phyloP scores from a whole-genome alignment of 2,888 invertebrate genomes.

The Trichogramma evanescens region DNA sequence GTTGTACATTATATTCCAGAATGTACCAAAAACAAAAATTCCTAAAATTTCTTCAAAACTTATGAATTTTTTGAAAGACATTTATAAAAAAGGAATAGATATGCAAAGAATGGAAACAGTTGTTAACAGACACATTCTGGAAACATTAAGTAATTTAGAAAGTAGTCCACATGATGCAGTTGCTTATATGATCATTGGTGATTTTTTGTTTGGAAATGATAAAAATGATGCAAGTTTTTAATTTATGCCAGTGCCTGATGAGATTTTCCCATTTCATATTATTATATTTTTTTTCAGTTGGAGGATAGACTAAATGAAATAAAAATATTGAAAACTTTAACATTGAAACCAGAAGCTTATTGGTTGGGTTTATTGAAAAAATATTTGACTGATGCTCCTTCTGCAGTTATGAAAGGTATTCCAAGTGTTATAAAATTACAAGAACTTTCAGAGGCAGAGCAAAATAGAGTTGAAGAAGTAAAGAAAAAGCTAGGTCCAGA shows the following conservation, averaged over 20 bases:
- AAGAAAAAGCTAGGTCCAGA: conserved; percentile 57
- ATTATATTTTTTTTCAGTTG: conserved; percentile 49
- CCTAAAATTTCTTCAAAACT: conserved; percentile 57
- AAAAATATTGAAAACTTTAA: conserved; percentile 55
- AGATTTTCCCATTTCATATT: not conserved
- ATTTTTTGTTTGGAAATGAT: conserved; percentile 73
- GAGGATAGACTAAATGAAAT: conserved; percentile 64
- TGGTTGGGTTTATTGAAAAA: conserved; percentile 66
- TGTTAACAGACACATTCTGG: conserved; percentile 63
- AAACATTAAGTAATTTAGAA: conserved; percentile 66
- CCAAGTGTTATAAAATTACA: conserved; percentile 61
- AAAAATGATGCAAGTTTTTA: conserved; percentile 61
- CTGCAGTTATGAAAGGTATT: conserved; percentile 58
- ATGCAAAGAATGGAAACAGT: conserved; percentile 69
- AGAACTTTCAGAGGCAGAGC: conserved; percentile 67
- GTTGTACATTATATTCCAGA: conserved; percentile 65
- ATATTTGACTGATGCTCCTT: conserved; percentile 60
- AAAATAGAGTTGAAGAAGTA: conserved; percentile 62
- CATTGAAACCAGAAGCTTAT: conserved; percentile 57
- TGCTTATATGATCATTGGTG: conserved; percentile 71
- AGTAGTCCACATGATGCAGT: conserved; percentile 69
- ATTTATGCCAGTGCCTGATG: conserved; percentile 5
- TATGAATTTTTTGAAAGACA: conserved; percentile 47
- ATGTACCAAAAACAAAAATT: conserved; percentile 66
- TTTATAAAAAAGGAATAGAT: conserved; percentile 56